Evolutionary conservation across 2,888 invertebrate species (phyloP).

Genomic region (Tyria jacobaeae): DNA sequence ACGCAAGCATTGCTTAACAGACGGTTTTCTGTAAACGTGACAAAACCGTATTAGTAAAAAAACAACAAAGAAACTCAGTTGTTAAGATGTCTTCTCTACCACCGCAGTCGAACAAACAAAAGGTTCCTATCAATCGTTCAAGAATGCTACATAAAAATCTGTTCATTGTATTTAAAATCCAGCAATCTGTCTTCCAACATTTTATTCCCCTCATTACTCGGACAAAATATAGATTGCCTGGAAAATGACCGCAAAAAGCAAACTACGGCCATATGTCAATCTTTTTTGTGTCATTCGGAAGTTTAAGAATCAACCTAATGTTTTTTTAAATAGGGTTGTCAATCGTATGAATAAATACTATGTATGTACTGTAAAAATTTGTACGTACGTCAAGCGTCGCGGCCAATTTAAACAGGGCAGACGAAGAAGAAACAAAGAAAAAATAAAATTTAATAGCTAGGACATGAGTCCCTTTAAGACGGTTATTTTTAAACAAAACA

Average conservation of each 20-base stretch:
- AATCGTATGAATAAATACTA: slow-evolving; percentile 7
- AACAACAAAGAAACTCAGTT: not conserved
- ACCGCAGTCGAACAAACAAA: not conserved
- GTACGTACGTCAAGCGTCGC: slow-evolving; percentile 60
- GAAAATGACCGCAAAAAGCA: slow-evolving; percentile 68
- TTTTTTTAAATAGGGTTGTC: slow-evolving; percentile 39
- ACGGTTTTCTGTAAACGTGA: too few relatives aligned
- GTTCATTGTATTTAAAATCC: slow-evolving; percentile 55
- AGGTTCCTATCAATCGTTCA: not conserved
- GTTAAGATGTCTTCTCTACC: not conserved
- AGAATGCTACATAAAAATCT: slow-evolving; percentile 26
- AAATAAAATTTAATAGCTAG: slow-evolving; percentile 65
- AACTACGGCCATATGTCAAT: slow-evolving; percentile 71
- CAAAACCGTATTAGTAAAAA: not conserved
- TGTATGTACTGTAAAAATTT: slow-evolving; percentile 24
- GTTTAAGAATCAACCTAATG: slow-evolving; percentile 31
- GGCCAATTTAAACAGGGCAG: slow-evolving; percentile 76
- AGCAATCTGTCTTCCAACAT: slow-evolving; percentile 53
- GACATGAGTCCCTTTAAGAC: slow-evolving; percentile 51
- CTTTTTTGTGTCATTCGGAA: slow-evolving; percentile 58
- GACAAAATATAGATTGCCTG: slow-evolving; percentile 64
- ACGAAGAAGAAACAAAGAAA: slow-evolving; percentile 61
- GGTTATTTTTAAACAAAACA: slow-evolving; percentile 70
- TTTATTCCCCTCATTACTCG: slow-evolving; percentile 63
- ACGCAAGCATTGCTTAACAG: too few relatives aligned